These are phyloP conservation scores for Acrobasis consociella DNA, from an alignment of 2,888 invertebrate species.

Conservation along the genomic window DNA sequence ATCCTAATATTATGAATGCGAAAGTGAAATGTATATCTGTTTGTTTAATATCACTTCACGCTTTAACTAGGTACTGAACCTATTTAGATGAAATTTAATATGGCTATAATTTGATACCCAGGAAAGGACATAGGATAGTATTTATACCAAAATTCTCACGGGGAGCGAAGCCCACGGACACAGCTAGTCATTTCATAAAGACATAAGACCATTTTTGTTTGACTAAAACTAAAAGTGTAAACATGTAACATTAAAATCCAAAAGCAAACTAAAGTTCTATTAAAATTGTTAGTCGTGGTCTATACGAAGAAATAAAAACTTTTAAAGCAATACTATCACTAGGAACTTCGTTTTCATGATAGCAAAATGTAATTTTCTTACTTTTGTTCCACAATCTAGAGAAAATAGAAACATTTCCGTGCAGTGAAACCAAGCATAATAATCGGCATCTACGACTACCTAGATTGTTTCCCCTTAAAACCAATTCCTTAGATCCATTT, in stretches of 20 bases:
- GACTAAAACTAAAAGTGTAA: too few relatives aligned
- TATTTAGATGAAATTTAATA: too few relatives aligned
- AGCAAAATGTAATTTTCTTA: constrained; percentile 20
- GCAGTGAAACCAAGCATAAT: constrained; percentile 25
- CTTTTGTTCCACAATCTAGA: constrained; percentile 19
- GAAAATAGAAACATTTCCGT: constrained; percentile 21
- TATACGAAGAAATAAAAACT: not conserved
- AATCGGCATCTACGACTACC: constrained; percentile 23
- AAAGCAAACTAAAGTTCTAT: not conserved
- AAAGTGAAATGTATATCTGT: too few relatives aligned
- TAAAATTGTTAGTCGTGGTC: not conserved
- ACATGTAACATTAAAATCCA: not conserved
- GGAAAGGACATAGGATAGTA: too few relatives aligned
- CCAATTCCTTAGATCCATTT: not conserved
- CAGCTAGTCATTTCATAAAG: too few relatives aligned
- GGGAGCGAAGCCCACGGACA: too few relatives aligned
- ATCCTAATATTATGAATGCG: too few relatives aligned
- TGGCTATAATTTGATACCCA: too few relatives aligned
- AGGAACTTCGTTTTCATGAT: constrained; percentile 15
- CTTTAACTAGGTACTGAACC: too few relatives aligned
- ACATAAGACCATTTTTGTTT: too few relatives aligned
- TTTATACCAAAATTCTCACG: too few relatives aligned
- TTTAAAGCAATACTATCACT: constrained; percentile 11
- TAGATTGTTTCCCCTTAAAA: not conserved
- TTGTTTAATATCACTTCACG: too few relatives aligned